Percentiles rank a stretch among this genome's conserved stretches.
phyloP scores from a whole-genome alignment of 2,888 invertebrate genomes.

The Lasioglossum calceatum region DNA sequence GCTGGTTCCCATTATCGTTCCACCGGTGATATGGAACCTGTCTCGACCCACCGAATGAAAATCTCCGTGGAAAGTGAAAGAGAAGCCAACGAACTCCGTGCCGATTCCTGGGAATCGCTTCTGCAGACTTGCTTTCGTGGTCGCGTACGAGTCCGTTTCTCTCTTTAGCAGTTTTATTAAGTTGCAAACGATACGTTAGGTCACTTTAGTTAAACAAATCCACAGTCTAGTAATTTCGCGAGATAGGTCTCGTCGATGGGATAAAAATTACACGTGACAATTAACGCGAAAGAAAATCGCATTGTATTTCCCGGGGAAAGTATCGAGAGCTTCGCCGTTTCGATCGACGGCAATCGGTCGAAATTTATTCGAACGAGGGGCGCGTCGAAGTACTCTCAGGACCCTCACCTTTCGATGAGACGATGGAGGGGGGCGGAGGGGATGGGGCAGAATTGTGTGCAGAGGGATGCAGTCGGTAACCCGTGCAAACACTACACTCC shows the following conservation, averaged over 20 bases:
- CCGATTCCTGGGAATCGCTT: slow-evolving; percentile 3
- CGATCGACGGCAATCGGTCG: slow-evolving; percentile 52
- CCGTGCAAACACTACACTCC: slow-evolving; percentile 66
- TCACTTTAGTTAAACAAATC: neutral
- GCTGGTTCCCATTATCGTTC: slow-evolving; percentile 40
- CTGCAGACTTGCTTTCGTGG: neutral
- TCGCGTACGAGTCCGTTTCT: too few relatives aligned
- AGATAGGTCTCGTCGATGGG: neutral
- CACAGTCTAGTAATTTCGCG: too few relatives aligned
- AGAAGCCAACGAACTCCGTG: slow-evolving; percentile 10
- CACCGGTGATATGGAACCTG: slow-evolving; percentile 36
- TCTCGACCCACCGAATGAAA: slow-evolving; percentile 12
- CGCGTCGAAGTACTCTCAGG: slow-evolving; percentile 28
- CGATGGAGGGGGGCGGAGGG: slow-evolving; percentile 35
- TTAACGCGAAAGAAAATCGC: neutral
- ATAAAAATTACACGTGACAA: neutral
- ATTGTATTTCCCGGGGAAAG: neutral
- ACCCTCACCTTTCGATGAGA: slow-evolving; percentile 37
- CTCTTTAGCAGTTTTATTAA: neutral
- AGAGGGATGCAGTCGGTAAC: slow-evolving; percentile 66
- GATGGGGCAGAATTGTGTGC: slow-evolving; percentile 54
- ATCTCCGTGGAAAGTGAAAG: slow-evolving; percentile 39
- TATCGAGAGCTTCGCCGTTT: neutral
- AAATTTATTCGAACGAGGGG: slow-evolving; percentile 50
- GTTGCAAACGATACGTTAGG: neutral